Evolutionary conservation across 2,113 vertebrate genomes (phyloP).

Genomic region (Uropsilus gracilis): DNA sequence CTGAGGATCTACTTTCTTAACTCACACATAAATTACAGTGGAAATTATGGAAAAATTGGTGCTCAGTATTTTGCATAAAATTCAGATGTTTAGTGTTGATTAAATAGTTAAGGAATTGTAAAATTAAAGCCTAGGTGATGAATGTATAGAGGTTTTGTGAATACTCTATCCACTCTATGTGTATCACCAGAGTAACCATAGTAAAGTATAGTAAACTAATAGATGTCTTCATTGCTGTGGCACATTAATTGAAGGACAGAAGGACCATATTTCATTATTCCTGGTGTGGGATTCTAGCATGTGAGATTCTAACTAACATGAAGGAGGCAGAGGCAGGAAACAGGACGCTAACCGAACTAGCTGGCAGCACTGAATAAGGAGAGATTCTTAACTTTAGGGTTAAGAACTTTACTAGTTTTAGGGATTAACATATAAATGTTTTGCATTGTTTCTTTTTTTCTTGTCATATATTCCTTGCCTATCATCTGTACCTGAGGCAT

Average conservation of each 20-base stretch:
- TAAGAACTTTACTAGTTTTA: not conserved
- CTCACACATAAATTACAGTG: slow-evolving; percentile 7
- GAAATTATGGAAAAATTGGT: not conserved
- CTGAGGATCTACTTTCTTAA: not conserved
- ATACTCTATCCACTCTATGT: not conserved
- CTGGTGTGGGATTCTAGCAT: not conserved
- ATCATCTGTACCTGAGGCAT: not conserved
- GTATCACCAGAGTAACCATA: not conserved
- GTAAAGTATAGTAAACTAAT: not conserved
- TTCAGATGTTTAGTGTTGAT: not conserved
- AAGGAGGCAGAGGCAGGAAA: not conserved
- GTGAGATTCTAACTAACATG: too few species aligned
- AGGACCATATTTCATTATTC: not conserved
- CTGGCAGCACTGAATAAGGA: not conserved
- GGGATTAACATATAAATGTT: not conserved
- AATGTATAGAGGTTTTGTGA: not conserved
- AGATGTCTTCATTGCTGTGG: not conserved
- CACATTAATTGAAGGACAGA: not conserved
- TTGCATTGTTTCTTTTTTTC: not conserved
- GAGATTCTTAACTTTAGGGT: not conserved
- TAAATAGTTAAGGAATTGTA: slow-evolving; percentile 27
- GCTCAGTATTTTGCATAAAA: slow-evolving; percentile 17
- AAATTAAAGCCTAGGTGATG: not conserved
- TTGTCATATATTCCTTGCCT: not conserved
- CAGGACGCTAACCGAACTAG: not conserved